Conservation (phyloP, 2,113 vertebrate species). For the Pollachius pollachius region DNA sequence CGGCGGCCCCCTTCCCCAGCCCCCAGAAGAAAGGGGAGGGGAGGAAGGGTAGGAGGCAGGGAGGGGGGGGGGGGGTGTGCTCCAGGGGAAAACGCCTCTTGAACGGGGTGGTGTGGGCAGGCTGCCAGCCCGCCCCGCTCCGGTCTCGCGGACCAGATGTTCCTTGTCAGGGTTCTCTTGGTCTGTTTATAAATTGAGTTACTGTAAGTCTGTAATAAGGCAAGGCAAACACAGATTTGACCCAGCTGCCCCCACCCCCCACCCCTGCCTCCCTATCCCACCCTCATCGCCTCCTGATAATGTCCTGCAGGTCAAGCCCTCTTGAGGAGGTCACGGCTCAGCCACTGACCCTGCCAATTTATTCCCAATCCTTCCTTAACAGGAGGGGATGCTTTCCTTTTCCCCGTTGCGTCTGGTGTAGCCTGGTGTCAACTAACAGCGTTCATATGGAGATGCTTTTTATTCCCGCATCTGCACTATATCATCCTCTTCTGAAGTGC, state of each 20-base stretch:
- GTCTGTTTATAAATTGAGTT: slow-evolving; percentile 70
- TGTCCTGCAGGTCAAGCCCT: slow-evolving; percentile 52
- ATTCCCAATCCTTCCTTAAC: slow-evolving; percentile 46
- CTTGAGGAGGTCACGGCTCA: slow-evolving; percentile 52
- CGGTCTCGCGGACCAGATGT: slow-evolving; percentile 73
- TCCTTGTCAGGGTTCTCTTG: slow-evolving; percentile 65
- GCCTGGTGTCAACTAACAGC: background rate
- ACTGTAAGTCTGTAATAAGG: slow-evolving; percentile 72
- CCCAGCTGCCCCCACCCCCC: slow-evolving; percentile 6
- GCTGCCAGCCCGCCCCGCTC: slow-evolving; percentile 59
- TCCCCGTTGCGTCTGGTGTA: slow-evolving; percentile 12
- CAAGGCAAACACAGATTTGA: slow-evolving; percentile 61
- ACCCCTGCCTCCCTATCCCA: background rate
- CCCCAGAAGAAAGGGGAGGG: slow-evolving; percentile 22
- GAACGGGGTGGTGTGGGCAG: slow-evolving; percentile 55
- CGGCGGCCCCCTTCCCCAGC: slow-evolving; percentile 46
- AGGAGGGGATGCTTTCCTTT: slow-evolving; percentile 46
- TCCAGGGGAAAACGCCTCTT: slow-evolving; percentile 55
- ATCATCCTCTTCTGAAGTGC: slow-evolving; percentile 18
- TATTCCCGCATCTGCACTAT: slow-evolving; percentile 39
- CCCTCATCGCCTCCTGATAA: slow-evolving; percentile 53
- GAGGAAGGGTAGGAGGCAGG: background rate
- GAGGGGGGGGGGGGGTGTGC: slow-evolving; percentile 32
- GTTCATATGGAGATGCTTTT: slow-evolving; percentile 1
- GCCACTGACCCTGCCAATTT: slow-evolving; percentile 60